Evolutionary conservation across 1,140 invertebrate genomes (phyloP).

Genomic region (Eupristina koningsbergeri): DNA sequence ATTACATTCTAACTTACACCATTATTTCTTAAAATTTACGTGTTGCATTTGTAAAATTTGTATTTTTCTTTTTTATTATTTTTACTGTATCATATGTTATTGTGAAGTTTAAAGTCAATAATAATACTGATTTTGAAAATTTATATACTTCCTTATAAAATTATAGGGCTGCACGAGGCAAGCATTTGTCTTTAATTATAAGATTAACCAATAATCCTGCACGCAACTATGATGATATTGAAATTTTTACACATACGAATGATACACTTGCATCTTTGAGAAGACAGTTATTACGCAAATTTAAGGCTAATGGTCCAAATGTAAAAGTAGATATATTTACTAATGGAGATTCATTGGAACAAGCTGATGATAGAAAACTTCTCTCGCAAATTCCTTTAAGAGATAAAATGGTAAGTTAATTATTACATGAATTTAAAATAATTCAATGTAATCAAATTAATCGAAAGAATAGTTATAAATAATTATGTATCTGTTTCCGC

Average conservation of each 20-base stretch:
- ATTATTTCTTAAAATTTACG: too few species aligned
- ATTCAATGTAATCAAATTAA: too few species aligned
- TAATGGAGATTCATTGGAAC: constrained; percentile 91
- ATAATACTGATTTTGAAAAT: not conserved
- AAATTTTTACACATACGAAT: constrained; percentile 94
- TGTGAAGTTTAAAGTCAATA: too few species aligned
- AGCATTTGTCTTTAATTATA: constrained; percentile 89
- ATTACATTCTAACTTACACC: too few species aligned
- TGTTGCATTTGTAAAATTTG: too few species aligned
- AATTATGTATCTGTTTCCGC: constrained; percentile 51
- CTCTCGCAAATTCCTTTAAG: constrained; percentile 89
- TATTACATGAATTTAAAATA: too few species aligned
- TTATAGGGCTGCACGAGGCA: constrained; percentile 88
- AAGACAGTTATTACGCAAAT: constrained; percentile 81
- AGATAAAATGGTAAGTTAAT: constrained; percentile 87
- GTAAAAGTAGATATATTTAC: constrained; percentile 92
- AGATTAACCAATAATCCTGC: constrained; percentile 93
- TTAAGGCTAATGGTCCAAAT: constrained; percentile 80
- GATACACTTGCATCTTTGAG: constrained; percentile 90
- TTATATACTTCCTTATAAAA: constrained; percentile 22
- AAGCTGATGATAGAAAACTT: constrained; percentile 89
- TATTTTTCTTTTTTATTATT: too few species aligned
- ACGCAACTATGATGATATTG: constrained; percentile 92
- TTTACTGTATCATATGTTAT: too few species aligned
- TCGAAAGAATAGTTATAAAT: too few species aligned